These are phyloP conservation scores for Mobula birostris DNA, from an alignment of 2,113 vertebrate genomes.

Conservation along the genomic window DNA sequence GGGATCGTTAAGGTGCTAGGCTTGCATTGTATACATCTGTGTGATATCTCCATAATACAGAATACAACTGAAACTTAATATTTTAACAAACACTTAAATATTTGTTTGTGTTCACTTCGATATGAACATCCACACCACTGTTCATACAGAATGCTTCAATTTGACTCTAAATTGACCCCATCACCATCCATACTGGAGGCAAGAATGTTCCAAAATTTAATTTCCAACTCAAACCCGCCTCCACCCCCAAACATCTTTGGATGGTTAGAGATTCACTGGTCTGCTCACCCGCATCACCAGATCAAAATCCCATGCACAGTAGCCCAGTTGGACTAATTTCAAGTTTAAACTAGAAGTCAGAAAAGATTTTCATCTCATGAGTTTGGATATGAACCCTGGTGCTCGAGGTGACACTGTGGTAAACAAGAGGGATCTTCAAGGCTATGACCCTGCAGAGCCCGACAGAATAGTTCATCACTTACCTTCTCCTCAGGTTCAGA, in stretches of 20 bases:
- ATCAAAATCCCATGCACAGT: neutral
- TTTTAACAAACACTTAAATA: neutral
- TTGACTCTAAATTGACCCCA: neutral
- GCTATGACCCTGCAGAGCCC: neutral
- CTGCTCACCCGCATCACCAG: neutral
- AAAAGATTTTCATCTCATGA: neutral
- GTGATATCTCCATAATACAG: neutral
- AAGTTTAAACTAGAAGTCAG: neutral
- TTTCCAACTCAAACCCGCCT: neutral
- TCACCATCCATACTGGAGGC: neutral
- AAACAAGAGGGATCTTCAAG: neutral
- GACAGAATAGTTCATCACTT: neutral
- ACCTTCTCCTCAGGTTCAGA: conserved; percentile 54
- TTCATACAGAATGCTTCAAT: neutral
- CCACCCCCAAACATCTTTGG: neutral
- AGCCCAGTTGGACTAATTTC: neutral
- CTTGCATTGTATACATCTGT: neutral
- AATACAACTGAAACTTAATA: neutral
- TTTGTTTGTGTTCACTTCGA: neutral
- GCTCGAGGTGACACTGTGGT: neutral
- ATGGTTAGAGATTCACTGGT: neutral
- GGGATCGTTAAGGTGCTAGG: neutral
- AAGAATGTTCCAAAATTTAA: neutral
- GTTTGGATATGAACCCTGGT: neutral
- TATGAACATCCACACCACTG: neutral